Evolutionary conservation across 2,888 invertebrate species (phyloP).

Genomic region (Epiblema foenella): DNA sequence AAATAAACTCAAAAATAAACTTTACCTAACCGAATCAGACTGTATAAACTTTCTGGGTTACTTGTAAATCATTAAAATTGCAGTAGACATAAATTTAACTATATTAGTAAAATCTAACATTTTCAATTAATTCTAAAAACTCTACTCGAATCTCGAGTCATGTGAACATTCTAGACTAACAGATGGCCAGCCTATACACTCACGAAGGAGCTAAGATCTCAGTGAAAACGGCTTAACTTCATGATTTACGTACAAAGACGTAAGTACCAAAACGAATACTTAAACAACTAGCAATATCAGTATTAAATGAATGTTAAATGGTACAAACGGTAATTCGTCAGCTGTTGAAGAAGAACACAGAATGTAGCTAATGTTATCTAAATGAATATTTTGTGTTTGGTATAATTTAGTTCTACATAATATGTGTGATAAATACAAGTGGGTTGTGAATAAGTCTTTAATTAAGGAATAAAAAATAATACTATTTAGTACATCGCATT

Average conservation of each 20-base stretch:
- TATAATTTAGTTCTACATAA: no score
- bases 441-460: no score
- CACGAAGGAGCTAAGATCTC: conserved; percentile 34
- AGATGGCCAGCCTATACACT: conserved; percentile 43
- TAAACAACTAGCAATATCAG: neutral
- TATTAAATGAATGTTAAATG: neutral
- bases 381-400: no score
- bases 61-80: neutral
- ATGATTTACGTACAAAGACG: neutral
- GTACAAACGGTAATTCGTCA: neutral
- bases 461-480: no score
- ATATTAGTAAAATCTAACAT: conserved; percentile 9
- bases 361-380: no score
- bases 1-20: no score
- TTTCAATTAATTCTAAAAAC: conserved; percentile 32
- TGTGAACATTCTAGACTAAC: conserved; percentile 42
- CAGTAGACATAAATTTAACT: neutral
- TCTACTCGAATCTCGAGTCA: conserved; percentile 40
- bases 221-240: neutral
- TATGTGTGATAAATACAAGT: no score
- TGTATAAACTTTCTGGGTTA: no score
- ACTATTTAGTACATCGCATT: no score
- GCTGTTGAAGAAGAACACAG: neutral
- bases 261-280: conserved; percentile 3
- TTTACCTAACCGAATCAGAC: no score